These are phyloP conservation scores for Scophthalmus maximus DNA, from an alignment of 2,113 vertebrate genomes.

Conservation along the genomic window DNA sequence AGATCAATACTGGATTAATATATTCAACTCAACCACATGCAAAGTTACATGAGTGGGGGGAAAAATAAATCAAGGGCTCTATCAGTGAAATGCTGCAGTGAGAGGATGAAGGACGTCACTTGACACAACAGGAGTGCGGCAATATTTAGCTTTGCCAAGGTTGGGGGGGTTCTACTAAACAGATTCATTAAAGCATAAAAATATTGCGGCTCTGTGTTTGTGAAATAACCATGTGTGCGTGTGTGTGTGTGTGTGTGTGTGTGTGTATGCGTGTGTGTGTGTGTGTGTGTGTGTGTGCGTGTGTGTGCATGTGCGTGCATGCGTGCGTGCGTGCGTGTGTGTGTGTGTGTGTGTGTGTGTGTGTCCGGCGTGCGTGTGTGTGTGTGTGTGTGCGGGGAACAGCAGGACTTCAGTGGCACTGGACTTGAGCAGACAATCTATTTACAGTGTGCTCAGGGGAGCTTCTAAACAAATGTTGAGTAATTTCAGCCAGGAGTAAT, in stretches of 20 bases:
- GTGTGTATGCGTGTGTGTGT: slow-evolving; percentile 75
- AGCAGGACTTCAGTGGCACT: slow-evolving; percentile 95
- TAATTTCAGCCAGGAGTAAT: slow-evolving; percentile 99
- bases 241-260: slow-evolving; percentile 80
- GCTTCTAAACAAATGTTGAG: slow-evolving; percentile 99
- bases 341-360: slow-evolving; percentile 80
- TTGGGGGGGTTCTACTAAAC: slow-evolving; percentile 76
- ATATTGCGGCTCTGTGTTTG: slow-evolving; percentile 78
- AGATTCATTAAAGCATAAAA: slow-evolving; percentile 85
- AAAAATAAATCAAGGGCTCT: slow-evolving; percentile 31
- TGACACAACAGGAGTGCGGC: slow-evolving; percentile 56
- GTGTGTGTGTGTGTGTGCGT: slow-evolving; percentile 74
- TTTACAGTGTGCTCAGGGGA: slow-evolving; percentile 99
- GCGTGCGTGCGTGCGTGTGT: slow-evolving; percentile 72
- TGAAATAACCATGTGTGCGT: slow-evolving; percentile 27
- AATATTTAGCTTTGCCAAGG: slow-evolving; percentile 74
- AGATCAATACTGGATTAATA: slow-evolving; percentile 69
- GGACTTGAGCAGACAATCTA: slow-evolving; percentile 99
- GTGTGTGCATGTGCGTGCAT: no score
- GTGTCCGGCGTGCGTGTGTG: no score
- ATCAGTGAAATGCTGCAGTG: background rate
- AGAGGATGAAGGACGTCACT: slow-evolving; percentile 49
- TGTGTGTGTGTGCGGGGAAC: slow-evolving; percentile 84
- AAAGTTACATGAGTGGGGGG: slow-evolving; percentile 35
- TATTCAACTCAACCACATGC: slow-evolving; percentile 50